Conservation (phyloP, 2,797 vertebrate genomes). For the Bovichtus variegatus region DNA sequence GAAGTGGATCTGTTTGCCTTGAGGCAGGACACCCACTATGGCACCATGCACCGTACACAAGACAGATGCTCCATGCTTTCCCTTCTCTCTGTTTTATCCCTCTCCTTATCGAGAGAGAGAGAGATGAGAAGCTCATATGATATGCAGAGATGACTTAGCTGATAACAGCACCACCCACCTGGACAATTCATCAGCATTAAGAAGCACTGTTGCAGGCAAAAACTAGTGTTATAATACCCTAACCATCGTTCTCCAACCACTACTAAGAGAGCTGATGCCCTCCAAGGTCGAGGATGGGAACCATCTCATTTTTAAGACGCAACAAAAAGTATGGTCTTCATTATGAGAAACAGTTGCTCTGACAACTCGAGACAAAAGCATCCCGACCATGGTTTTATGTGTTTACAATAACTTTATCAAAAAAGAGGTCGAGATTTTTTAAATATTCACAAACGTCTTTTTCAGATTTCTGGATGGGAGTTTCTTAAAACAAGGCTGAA, state of each 20-base stretch:
- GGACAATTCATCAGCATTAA: conserved; percentile 25
- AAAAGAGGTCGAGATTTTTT: too few relatives aligned
- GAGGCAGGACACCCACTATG: conserved; percentile 48
- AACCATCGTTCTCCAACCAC: background rate
- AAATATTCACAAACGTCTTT: background rate
- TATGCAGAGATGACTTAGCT: conserved; percentile 51
- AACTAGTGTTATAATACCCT: background rate
- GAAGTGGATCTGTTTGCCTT: conserved; percentile 50
- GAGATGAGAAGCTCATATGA: conserved; percentile 17
- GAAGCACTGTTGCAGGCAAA: conserved; percentile 1
- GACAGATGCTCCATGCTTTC: conserved; percentile 43
- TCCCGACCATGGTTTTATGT: background rate
- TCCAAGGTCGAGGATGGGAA: background rate
- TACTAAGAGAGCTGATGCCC: background rate
- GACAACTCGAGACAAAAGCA: background rate
- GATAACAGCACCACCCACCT: conserved; percentile 46
- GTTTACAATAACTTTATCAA: background rate
- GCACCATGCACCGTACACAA: background rate
- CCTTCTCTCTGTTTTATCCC: conserved; percentile 31
- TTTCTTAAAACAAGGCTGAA: background rate
- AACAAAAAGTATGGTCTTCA: conserved; percentile 5
- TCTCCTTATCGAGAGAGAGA: conserved; percentile 18
- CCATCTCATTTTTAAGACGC: background rate
- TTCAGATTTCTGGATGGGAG: background rate
- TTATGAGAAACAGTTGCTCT: conserved; percentile 5